A percentile compares a stretch with the other conserved stretches of the same genome.
Conservation (phyloP, 2,113 vertebrate genomes). For the western clawed frog (Xenopus tropicalis) region UCB_Xtro_10.0 CM004444.2:36028501-36029000, state of each 20-base stretch:
- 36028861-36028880: not conserved
- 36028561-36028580: constrained; percentile 93
- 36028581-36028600: constrained; percentile 90
- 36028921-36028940: constrained; percentile 1
- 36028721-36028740: no score
- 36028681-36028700: no score
- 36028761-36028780: not conserved
- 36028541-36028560: constrained; percentile 16
- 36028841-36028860: not conserved
- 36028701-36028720: no score
- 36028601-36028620: constrained; percentile 91
- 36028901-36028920: constrained; percentile 4
- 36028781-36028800: not conserved
- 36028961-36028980: constrained; percentile 32
- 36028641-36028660: not conserved
- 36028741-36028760: not conserved
- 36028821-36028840: not conserved
- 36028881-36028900: not conserved
- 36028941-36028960: constrained; percentile 10
- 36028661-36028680: not conserved
- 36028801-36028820: not conserved
- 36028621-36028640: constrained; percentile 87
- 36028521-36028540: not conserved
- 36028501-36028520: not conserved
- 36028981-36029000: constrained; percentile 18